These are phyloP conservation scores for Drosophila mulleri DNA, from an alignment of 2,888 invertebrate species.

Conservation along the genomic window DNA sequence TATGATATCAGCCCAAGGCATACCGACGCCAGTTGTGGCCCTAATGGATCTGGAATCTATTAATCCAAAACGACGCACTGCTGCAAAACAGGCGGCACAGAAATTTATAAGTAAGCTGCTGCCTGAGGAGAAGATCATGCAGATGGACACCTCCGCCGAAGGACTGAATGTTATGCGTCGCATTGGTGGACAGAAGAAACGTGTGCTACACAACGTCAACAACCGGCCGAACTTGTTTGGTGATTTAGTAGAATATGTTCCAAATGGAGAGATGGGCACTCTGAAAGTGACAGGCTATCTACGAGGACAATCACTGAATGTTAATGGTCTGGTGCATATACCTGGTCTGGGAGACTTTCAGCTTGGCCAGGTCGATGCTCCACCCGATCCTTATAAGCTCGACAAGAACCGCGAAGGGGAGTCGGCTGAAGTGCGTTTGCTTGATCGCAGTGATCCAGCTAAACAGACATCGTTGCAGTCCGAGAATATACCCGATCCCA, in stretches of 20 bases:
- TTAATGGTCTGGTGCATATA: slow-evolving; percentile 95
- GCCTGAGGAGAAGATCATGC: slow-evolving; percentile 93
- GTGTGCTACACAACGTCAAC: slow-evolving; percentile 90
- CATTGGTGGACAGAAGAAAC: slow-evolving; percentile 93
- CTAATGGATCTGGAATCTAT: slow-evolving; percentile 91
- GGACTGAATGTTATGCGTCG: slow-evolving; percentile 90
- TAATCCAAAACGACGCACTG: slow-evolving; percentile 89
- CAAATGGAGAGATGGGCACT: slow-evolving; percentile 87
- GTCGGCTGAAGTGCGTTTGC: slow-evolving; percentile 83
- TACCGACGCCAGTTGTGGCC: slow-evolving; percentile 91
- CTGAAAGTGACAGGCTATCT: slow-evolving; percentile 95
- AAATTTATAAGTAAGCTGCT: slow-evolving; percentile 89
- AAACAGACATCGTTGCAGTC: slow-evolving; percentile 91
- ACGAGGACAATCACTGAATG: slow-evolving; percentile 92
- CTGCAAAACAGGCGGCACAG: slow-evolving; percentile 83
- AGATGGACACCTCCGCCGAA: slow-evolving; percentile 91
- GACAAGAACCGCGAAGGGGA: slow-evolving; percentile 84
- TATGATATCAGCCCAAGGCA: slow-evolving; percentile 91
- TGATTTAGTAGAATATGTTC: slow-evolving; percentile 90
- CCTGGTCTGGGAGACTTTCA: slow-evolving; percentile 97
- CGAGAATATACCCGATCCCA: slow-evolving; percentile 94
- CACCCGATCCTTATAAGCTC: slow-evolving; percentile 89
- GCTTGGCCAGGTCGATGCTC: slow-evolving; percentile 91
- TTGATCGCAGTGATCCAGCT: slow-evolving; percentile 87
- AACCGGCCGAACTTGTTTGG: slow-evolving; percentile 93